These are phyloP conservation scores for Tenrec ecaudatus DNA, from an alignment of 2,113 vertebrate genomes.

Conservation along the genomic window DNA sequence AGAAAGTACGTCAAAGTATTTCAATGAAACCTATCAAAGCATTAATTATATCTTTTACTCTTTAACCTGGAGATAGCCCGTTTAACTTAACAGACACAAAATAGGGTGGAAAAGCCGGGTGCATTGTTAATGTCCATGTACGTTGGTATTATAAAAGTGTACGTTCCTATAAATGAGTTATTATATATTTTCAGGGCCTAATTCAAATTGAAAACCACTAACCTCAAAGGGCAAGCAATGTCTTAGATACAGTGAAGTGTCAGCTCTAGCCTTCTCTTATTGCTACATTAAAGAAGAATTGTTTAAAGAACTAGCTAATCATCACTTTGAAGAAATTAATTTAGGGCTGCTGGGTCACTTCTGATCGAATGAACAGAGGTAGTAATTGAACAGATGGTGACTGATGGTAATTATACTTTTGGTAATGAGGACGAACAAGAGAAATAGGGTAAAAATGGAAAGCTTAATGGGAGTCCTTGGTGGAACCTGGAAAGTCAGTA, in stretches of 20 bases:
- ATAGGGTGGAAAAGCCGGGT: background rate
- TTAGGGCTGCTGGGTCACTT: background rate
- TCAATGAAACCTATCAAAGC: background rate
- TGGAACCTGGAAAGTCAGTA: background rate
- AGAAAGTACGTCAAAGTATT: background rate
- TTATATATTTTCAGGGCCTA: background rate
- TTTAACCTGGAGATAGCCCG: background rate
- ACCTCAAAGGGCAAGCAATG: background rate
- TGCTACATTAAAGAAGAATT: background rate
- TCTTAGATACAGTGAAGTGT: background rate
- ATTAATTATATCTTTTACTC: background rate
- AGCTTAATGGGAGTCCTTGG: background rate
- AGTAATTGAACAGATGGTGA: background rate
- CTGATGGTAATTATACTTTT: background rate
- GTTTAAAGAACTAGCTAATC: background rate
- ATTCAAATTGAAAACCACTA: background rate
- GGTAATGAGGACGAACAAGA: background rate
- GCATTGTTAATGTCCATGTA: background rate
- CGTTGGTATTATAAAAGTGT: background rate
- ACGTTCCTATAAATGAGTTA: background rate
- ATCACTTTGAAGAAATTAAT: background rate
- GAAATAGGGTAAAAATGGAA: background rate
- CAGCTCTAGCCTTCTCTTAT: background rate
- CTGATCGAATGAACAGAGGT: background rate
- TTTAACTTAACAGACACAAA: background rate